These are phyloP conservation scores for Plumapathes pennacea DNA, from an alignment of 92 coral and sea anemone genomes.

Conservation along the genomic window DNA sequence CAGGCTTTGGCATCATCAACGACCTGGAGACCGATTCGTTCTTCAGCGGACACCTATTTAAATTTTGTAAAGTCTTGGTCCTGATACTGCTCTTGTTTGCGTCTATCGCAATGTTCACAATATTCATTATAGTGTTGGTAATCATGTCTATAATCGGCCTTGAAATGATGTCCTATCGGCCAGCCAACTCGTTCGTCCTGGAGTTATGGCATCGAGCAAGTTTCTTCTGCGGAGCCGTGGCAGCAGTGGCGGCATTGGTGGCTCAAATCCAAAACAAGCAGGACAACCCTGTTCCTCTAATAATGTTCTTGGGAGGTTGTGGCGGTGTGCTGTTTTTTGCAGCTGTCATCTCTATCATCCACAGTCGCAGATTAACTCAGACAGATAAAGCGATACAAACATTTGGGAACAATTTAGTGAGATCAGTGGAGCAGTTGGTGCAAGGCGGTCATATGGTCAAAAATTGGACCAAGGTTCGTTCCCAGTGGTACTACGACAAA, in stretches of 20 bases:
- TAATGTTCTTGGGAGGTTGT: conserved; percentile 63
- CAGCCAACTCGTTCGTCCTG: conserved; percentile 81
- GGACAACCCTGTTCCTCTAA: conserved; percentile 65
- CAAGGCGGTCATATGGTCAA: conserved; percentile 68
- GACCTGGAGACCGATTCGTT: conserved; percentile 80
- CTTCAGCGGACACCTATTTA: conserved; percentile 78
- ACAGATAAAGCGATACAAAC: conserved; percentile 72
- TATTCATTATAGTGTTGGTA: conserved; percentile 63
- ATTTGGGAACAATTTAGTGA: conserved; percentile 60
- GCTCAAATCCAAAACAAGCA: conserved; percentile 53
- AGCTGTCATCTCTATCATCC: conserved; percentile 39
- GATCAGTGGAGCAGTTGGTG: conserved; percentile 61
- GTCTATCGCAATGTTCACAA: conserved; percentile 51
- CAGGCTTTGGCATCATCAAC: conserved; percentile 93
- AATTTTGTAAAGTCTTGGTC: conserved; percentile 82
- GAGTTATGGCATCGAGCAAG: conserved; percentile 76
- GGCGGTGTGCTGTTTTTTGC: conserved; percentile 62
- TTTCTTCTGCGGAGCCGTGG: conserved; percentile 60
- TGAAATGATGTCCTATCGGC: conserved; percentile 39
- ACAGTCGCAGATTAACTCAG: conserved; percentile 62
- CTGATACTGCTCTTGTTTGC: conserved; percentile 48
- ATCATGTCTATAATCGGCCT: conserved; percentile 62
- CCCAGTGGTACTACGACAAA: too few relatives aligned
- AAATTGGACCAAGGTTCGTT: conserved; percentile 77
- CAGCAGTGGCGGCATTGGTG: conserved; percentile 69